Conservation (phyloP, 1,140 invertebrate species). For the Fopius arisanus region DNA sequence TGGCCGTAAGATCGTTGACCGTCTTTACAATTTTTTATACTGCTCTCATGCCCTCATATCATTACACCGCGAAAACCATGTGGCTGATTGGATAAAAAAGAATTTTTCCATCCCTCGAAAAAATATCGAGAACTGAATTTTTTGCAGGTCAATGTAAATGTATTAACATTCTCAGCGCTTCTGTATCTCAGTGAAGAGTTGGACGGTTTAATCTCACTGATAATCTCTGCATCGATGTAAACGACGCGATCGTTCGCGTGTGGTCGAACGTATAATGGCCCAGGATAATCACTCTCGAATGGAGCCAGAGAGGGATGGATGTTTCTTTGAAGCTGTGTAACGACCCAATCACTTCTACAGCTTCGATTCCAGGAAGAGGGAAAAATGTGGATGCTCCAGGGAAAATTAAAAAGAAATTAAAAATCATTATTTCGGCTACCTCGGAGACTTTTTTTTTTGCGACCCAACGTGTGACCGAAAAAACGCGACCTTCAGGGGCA, state of each 20-base stretch:
- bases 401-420: constrained; percentile 10
- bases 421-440: not conserved
- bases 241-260: constrained; percentile 39
- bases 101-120: too few relatives aligned
- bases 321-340: constrained; percentile 23
- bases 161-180: constrained; percentile 8
- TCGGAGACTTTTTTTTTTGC: constrained; percentile 34
- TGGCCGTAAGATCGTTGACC: constrained; percentile 40
- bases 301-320: not conserved
- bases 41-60: not conserved
- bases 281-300: constrained; percentile 32
- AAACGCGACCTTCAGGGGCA: constrained; percentile 45
- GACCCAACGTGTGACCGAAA: constrained; percentile 39
- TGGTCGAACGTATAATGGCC: constrained; percentile 35
- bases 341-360: not conserved
- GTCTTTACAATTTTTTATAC: constrained; percentile 19
- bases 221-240: constrained; percentile 32
- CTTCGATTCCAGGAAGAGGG: not conserved
- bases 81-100: not conserved
- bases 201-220: constrained; percentile 27
- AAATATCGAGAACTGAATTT: too few relatives aligned
- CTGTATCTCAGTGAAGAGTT: not conserved
- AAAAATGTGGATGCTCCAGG: not conserved
- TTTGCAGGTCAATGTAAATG: constrained; percentile 32
- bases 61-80: not conserved